Conservation (phyloP, 2,888 invertebrate species). For the Dorcus parallelipipedus region DNA sequence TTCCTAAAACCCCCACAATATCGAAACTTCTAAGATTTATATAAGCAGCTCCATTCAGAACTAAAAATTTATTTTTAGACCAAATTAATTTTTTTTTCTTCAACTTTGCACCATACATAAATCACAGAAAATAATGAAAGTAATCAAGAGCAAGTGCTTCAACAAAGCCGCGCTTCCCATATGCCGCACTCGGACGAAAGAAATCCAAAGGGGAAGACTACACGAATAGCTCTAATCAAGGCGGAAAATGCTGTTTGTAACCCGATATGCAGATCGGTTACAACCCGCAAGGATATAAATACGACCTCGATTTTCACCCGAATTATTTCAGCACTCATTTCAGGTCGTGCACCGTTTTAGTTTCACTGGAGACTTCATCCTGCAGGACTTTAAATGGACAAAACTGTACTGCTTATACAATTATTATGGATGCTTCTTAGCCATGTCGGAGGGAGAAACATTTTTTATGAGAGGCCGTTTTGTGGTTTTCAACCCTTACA, state of each 20-base stretch:
- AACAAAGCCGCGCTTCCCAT: slow-evolving; percentile 12
- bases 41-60: background rate
- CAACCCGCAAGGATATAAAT: slow-evolving; percentile 9
- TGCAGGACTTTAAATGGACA: slow-evolving; percentile 10
- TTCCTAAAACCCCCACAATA: too few relatives aligned
- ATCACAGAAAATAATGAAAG: slow-evolving; percentile 8
- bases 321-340: slow-evolving; percentile 5
- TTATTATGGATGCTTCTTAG: background rate
- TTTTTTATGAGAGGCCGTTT: too few relatives aligned
- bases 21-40: background rate
- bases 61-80: background rate
- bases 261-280: slow-evolving; percentile 11
- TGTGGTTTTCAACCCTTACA: slow-evolving; percentile 1
- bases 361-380: background rate
- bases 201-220: background rate
- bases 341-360: slow-evolving; percentile 5
- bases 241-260: slow-evolving; percentile 7
- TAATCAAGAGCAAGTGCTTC: slow-evolving; percentile 14
- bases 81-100: background rate
- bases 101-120: slow-evolving; percentile 6
- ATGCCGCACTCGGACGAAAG: background rate
- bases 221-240: background rate
- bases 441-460: background rate
- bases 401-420: background rate
- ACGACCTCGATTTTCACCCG: slow-evolving; percentile 5